Evolutionary conservation across 2,797 vertebrate genomes (phyloP).

Genomic region (Crenuchus spilurus): DNA sequence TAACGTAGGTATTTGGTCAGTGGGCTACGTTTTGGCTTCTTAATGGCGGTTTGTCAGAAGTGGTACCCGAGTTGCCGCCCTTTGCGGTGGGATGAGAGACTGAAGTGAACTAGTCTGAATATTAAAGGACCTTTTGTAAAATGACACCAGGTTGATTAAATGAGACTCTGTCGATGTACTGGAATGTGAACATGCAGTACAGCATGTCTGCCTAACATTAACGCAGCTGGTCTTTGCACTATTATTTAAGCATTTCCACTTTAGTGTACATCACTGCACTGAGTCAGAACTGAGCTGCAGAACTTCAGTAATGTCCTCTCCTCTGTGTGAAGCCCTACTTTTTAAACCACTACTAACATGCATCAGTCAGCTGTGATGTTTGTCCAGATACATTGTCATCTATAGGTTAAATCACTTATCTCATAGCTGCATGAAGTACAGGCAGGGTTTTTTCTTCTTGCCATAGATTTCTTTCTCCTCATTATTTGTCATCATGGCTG

Average conservation of each 20-base stretch:
- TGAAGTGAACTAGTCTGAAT: neutral
- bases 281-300: neutral
- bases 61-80: no score
- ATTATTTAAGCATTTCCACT: neutral
- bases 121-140: neutral
- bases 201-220: neutral
- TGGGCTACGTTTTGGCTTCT: no score
- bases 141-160: neutral
- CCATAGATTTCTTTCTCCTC: conserved; percentile 11
- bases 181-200: neutral
- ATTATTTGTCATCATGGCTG: conserved; percentile 41
- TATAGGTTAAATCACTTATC: neutral
- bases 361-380: neutral
- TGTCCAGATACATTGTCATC: conserved; percentile 5
- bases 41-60: no score
- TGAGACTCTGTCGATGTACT: neutral
- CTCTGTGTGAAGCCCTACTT: neutral
- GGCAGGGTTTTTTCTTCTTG: neutral
- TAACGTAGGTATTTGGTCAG: no score
- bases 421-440: conserved; percentile 5
- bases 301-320: neutral
- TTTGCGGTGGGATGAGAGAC: neutral
- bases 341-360: neutral
- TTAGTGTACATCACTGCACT: neutral
- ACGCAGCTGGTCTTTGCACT: neutral